Evolutionary conservation across 2,113 vertebrate genomes (phyloP).

Genomic region (Melanerpes formicivorus): DNA sequence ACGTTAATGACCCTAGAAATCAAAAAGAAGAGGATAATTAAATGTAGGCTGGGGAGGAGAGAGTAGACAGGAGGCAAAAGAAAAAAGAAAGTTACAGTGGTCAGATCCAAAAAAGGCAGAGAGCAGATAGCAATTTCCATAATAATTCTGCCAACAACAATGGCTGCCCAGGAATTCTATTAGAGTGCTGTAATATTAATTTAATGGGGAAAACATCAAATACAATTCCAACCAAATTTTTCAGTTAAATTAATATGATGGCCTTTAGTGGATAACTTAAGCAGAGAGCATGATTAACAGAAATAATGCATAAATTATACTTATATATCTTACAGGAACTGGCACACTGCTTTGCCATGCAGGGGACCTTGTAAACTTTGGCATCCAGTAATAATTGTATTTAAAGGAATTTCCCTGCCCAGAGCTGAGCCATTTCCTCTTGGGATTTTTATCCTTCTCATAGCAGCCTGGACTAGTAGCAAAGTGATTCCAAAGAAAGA

Average conservation of each 20-base stretch:
- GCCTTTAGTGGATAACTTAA: constrained; percentile 72
- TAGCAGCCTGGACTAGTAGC: background rate
- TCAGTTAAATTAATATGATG: constrained; percentile 75
- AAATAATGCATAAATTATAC: constrained; percentile 69
- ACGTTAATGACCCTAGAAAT: background rate
- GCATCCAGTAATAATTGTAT: constrained; percentile 60
- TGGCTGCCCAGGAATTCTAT: constrained; percentile 61
- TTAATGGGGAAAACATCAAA: constrained; percentile 70
- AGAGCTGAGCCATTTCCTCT: constrained; percentile 26
- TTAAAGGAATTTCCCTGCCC: constrained; percentile 61
- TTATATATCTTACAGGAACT: constrained; percentile 49
- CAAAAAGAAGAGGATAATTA: constrained; percentile 47
- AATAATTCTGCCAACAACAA: constrained; percentile 71
- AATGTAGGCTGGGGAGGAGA: background rate
- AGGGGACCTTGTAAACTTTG: constrained; percentile 45
- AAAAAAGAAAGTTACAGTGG: background rate
- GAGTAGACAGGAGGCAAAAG: background rate
- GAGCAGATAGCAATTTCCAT: constrained; percentile 66
- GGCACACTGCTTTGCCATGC: constrained; percentile 33
- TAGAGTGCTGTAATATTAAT: constrained; percentile 74
- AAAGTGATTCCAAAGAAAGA: constrained; percentile 12
- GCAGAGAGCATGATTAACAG: constrained; percentile 58
- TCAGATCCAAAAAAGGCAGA: constrained; percentile 59
- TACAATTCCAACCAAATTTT: constrained; percentile 75
- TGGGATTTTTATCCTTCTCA: background rate